These are phyloP conservation scores for Ophioninae sp. DNA, from an alignment of 2,888 invertebrate genomes.

Conservation along the genomic window DNA sequence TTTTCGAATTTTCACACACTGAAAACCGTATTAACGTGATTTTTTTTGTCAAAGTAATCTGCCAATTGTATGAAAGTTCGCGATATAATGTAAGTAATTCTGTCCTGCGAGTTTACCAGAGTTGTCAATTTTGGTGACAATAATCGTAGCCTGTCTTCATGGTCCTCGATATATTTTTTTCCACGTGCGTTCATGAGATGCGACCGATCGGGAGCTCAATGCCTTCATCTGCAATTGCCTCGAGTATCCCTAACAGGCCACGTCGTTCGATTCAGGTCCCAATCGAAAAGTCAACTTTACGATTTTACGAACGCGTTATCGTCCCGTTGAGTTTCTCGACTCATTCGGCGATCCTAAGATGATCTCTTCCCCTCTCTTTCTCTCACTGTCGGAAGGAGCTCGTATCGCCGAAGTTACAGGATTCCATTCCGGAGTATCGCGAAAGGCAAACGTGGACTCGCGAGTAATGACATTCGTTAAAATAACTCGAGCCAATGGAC, in stretches of 20 bases:
- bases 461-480: slow-evolving; percentile 76
- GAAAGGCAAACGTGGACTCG: slow-evolving; percentile 24
- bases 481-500: slow-evolving; percentile 65
- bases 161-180: slow-evolving; percentile 39
- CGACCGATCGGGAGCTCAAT: slow-evolving; percentile 5
- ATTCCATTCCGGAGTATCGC: slow-evolving; percentile 33
- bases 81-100: neutral
- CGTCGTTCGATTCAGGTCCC: slow-evolving; percentile 18
- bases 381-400: neutral
- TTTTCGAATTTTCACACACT: neutral
- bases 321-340: slow-evolving; percentile 28
- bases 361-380: neutral
- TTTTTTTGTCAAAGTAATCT: neutral
- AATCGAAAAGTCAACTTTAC: slow-evolving; percentile 33
- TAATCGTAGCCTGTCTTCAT: slow-evolving; percentile 20
- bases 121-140: slow-evolving; percentile 1
- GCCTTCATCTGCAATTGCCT: slow-evolving; percentile 19
- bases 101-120: neutral
- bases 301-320: slow-evolving; percentile 46
- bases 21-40: neutral
- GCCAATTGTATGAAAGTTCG: neutral
- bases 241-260: slow-evolving; percentile 26
- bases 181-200: slow-evolving; percentile 28
- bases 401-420: slow-evolving; percentile 11
- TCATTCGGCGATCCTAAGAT: slow-evolving; percentile 36